Base-by-base conservation (phyloP, 1,140 invertebrate genomes). In the Drosophila ogumai region DNA sequence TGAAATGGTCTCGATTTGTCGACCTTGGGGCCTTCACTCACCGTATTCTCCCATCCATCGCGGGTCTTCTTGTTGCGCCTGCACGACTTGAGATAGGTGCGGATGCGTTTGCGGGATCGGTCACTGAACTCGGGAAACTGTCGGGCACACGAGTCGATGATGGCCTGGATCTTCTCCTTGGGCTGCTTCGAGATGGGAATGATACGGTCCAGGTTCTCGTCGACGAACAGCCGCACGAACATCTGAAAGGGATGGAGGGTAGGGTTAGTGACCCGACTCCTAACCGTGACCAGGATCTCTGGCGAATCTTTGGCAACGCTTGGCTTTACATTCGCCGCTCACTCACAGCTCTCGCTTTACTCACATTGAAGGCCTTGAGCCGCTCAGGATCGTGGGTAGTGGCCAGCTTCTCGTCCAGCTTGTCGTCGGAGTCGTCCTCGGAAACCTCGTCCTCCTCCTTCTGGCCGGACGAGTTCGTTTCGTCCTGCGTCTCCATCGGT, bases 71-170 rank as follows among this genome's bases (percentile, higher is more conserved):
- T 98, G 93, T 98, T 98, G 82, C 98, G 94, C 50, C 98, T 94
- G 93, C 98, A 99, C 46, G 97, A 98, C 93, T 99, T 99, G 74
- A 99, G 94, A 93, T 99, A 99, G 50, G 98, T 99, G 82, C 98
- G 94, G 91, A 99, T 98, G 56, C 98, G 94, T 94, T 99, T 99
- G 72, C 98, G 94, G 47, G 98, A 97, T 61, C 98, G 94, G 92
- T 98, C 97, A 41, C 97, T 97, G 92, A 98, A 99, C 94, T 99
- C 98, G 44, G 98, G 98, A 93, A 99, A 99, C 93, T 99, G 98
- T 80, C 98, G 94, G 64, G 97, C 97, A 93, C 98, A 99, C 6
- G 98, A 98, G 91, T 99, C 98, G 80, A 99, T 98, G 90, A 99
- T 99, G 10, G 98, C 98, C 92, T 99, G 98, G 74, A 99, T 98